Base-by-base conservation (phyloP, 2,113 vertebrate genomes). In the Xiphorhynchus elegans region DNA sequence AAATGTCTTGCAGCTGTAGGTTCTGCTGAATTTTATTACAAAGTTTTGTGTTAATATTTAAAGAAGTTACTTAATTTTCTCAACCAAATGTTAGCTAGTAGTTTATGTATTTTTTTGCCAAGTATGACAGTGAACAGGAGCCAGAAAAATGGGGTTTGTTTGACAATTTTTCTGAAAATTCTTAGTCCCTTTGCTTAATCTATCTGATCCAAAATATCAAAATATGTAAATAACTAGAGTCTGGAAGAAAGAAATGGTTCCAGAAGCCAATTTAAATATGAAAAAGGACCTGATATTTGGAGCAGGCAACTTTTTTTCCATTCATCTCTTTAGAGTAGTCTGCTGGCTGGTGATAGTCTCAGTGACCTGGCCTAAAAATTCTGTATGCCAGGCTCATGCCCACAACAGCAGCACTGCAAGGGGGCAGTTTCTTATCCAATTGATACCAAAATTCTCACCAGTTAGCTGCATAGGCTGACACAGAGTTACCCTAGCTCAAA, bases 21-120 rank as follows among this genome's bases (percentile, higher is more conserved):
- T 93, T 82, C 66, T 66, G 18, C 23, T 66, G 70, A 87, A 47
- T 74, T 80, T 91, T 67, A 49, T 85, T 72, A 33, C 44, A 52
- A 58, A 91, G 39, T 35, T 84, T 5, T 21, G 11, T 68, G 31
- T 93, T 87, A 83, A 29, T 87, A 76, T 89, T 94, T 95, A 60
- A 87, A 85, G 37, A 56, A 42, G 50, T 83, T 80, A 23, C n/a
- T 72, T 82, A 60, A 46, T 96, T 90, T 95, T 93, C 39, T 46
- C 70, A 87, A 83, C 15, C 13, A 31, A 89, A 91, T 62, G 20
- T 87, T 87, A 55, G 25, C 26, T 79, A 69, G 49, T 56, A 56
- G 76, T 87, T 87, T 87, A 72, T 89, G 10, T 67, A 40, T 72
- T 74, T 87, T 81, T 87, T 81, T 87, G 87, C 84, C 78, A 95